phyloP scores from a whole-genome alignment of 2,113 vertebrate species.

The Scopus umbretta region DNA sequence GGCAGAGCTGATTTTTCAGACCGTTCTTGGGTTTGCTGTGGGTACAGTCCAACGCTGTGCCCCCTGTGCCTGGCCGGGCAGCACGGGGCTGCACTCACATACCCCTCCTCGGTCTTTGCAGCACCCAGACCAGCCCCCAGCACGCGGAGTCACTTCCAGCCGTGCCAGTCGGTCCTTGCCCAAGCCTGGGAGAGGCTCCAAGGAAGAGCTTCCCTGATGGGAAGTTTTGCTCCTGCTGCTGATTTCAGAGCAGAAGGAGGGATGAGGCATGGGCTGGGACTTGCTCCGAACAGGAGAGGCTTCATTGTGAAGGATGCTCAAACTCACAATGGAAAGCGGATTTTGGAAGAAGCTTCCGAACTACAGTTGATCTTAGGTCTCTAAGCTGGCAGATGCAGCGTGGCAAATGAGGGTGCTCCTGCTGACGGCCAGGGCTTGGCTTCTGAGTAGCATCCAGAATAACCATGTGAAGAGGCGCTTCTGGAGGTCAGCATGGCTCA shows the following conservation, averaged over 20 bases:
- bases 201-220: neutral
- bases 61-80: rapidly evolving
- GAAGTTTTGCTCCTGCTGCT: neutral
- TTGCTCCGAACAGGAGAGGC: neutral
- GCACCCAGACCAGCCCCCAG: neutral
- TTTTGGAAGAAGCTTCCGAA: neutral
- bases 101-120: neutral
- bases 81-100: rapidly evolving
- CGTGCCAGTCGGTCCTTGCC: rapidly evolving
- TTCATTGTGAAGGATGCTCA: neutral
- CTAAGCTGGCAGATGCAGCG: neutral
- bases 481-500: neutral
- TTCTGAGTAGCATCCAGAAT: neutral
- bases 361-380: neutral
- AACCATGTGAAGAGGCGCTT: rapidly evolving
- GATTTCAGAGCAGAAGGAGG: neutral
- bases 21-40: neutral
- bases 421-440: neutral
- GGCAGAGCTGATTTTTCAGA: neutral
- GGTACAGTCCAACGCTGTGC: rapidly evolving
- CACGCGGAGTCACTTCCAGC: rapidly evolving
- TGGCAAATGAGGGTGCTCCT: neutral
- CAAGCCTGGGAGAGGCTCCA: neutral
- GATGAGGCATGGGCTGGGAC: neutral
- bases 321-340: neutral